phyloP scores from a whole-genome alignment of 1,140 invertebrate genomes.

The Cryptotermes secundus region DNA sequence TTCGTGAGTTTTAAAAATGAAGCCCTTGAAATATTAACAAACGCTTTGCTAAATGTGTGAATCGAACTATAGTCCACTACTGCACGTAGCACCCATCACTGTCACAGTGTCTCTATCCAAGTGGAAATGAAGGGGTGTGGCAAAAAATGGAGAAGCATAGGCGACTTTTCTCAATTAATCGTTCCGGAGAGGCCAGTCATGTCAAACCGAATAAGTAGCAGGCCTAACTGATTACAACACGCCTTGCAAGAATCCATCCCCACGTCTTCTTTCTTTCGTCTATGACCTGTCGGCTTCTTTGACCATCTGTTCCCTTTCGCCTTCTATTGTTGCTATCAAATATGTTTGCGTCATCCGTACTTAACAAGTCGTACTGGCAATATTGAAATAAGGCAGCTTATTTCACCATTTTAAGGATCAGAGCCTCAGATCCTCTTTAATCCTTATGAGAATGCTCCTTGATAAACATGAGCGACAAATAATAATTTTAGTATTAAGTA shows the following conservation, averaged over 20 bases:
- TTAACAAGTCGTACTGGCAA: neutral
- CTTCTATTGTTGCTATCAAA: neutral
- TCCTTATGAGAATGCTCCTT: too few relatives aligned
- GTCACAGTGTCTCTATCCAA: constrained; percentile 13
- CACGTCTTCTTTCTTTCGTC: neutral
- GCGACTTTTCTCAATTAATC: constrained; percentile 13
- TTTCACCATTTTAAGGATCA: neutral
- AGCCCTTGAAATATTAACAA: too few relatives aligned
- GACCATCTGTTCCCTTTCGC: constrained; percentile 9
- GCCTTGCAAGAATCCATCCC: neutral
- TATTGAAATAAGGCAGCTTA: neutral
- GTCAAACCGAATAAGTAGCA: constrained; percentile 5
- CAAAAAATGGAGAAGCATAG: neutral
- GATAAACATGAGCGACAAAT: too few relatives aligned
- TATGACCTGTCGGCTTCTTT: constrained; percentile 8
- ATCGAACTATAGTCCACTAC: neutral
- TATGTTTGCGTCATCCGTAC: neutral
- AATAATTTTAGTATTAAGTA: too few relatives aligned
- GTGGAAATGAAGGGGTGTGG: neutral
- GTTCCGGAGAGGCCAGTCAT: neutral
- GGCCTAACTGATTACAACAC: constrained; percentile 10
- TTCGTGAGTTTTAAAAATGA: too few relatives aligned
- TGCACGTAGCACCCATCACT: neutral
- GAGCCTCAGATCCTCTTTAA: neutral
- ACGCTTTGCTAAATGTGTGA: too few relatives aligned